Conservation (phyloP, 2,113 vertebrate genomes). For the Pedionomus torquatus region DNA sequence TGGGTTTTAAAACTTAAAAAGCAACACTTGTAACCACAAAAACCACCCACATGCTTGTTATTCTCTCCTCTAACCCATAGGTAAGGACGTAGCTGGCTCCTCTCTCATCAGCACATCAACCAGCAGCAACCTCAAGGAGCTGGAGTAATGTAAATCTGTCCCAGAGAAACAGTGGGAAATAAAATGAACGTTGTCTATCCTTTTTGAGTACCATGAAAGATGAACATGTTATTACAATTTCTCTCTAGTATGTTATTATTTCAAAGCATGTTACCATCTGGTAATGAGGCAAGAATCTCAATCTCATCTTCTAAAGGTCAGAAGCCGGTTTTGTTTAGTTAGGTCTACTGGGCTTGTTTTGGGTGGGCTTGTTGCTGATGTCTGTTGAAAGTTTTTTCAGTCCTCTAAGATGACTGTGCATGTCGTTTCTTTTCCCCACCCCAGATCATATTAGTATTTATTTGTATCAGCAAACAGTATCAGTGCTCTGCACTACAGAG, state of each 20-base stretch:
- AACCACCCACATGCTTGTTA: not conserved
- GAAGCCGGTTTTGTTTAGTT: not conserved
- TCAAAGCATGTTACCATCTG: not conserved
- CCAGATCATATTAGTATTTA: conserved; percentile 43
- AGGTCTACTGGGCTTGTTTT: not conserved
- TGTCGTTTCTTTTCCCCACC: not conserved
- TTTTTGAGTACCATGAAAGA: not conserved
- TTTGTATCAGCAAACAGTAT: conserved; percentile 60
- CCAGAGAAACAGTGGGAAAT: not conserved
- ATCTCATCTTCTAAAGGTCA: not conserved
- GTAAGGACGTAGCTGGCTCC: not conserved
- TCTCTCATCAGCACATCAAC: not conserved
- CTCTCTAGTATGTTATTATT: not conserved
- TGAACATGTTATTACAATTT: not conserved
- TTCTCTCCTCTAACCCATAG: not conserved
- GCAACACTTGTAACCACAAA: not conserved
- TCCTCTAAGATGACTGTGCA: not conserved
- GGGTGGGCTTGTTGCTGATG: not conserved
- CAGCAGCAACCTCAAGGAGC: not conserved
- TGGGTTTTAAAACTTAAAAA: not conserved
- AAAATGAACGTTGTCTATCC: not conserved
- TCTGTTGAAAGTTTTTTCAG: not conserved
- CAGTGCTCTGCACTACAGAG: conserved; percentile 22
- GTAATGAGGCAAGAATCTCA: not conserved
- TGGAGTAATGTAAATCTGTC: not conserved